Evolutionary conservation across 2,888 invertebrate species (phyloP).

Genomic region (Boloria selene): DNA sequence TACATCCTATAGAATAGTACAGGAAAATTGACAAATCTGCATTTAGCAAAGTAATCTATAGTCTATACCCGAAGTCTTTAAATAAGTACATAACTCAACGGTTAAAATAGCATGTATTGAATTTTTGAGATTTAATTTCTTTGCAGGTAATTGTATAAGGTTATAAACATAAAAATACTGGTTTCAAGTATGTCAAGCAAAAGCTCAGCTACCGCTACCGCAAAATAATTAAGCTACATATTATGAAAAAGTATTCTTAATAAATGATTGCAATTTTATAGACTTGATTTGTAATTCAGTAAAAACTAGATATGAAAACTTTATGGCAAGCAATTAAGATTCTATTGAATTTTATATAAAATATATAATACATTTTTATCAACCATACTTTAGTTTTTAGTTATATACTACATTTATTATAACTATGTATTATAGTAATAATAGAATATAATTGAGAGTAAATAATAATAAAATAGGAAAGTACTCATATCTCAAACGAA

Average conservation of each 20-base stretch:
- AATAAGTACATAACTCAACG: too few relatives aligned
- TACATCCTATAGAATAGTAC: too few relatives aligned
- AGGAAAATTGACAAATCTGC: too few relatives aligned
- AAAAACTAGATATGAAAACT: conserved; percentile 8
- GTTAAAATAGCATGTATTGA: too few relatives aligned
- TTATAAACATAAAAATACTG: not conserved
- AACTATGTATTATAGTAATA: too few relatives aligned
- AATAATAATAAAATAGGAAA: not conserved
- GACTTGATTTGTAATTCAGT: conserved; percentile 3
- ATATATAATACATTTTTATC: not conserved
- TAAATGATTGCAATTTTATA: conserved; percentile 6
- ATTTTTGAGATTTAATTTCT: too few relatives aligned
- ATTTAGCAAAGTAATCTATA: too few relatives aligned
- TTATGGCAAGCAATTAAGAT: not conserved
- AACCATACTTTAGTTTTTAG: not conserved
- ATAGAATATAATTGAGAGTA: too few relatives aligned
- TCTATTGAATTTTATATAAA: not conserved
- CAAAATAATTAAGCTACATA: not conserved
- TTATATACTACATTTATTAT: too few relatives aligned
- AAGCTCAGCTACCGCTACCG: not conserved
- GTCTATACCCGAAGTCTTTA: too few relatives aligned
- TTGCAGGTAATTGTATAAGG: not conserved
- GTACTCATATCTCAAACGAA: too few relatives aligned
- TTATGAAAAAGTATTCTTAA: conserved; percentile 1
- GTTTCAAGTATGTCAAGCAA: not conserved